Base-by-base conservation (phyloP, 1,140 invertebrate genomes). In the Drosophila subpulchrella region DNA sequence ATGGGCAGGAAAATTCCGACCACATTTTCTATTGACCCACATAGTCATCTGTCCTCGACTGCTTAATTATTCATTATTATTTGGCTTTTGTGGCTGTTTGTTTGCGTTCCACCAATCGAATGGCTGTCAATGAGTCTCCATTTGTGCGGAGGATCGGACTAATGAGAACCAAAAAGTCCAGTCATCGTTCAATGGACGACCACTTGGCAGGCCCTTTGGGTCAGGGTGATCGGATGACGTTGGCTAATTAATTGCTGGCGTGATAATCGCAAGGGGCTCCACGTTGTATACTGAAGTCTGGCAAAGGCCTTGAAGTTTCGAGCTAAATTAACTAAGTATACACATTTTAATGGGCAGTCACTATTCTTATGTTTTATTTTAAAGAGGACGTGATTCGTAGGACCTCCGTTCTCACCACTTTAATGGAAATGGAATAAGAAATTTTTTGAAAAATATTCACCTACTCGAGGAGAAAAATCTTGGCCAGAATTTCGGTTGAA, bases 11-110 rank as follows among this genome's bases (percentile, higher is more conserved):
- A 50, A 30, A 24, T 60, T 12, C 24, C 36, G 24, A 39, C 42
- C 20, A 66, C 27, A 53, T 65, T 75, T 54, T 75, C 72, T 67
- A 75, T 59, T 75, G 73, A 67, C 73, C 73, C 72, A 75, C 61
- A 75, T 65, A 36, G 60, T 38, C 51, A 67, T 71, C 41, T 34
- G 44, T 62, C 51, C 46, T 41, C 46, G 42, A 17, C 47, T 47
- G 38, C 38, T 72, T 81, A 73, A 80, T 84, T 72, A 80, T 83
- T 84, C 63, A 83, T 70, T 75, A 78, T 82, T 58, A 59, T 81
- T 77, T 73, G 53, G 50, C 67, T 54, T 73, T 73, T 60, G 53
- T 57, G 54, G 60, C 54, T 46, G 46, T 62, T 72, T 68, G 39
- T 61, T 65, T 71, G 68, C 55, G 30, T 24, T 6, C 39, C 42